Percentiles rank a stretch among this genome's conserved stretches.
phyloP scores from a whole-genome alignment of 1,140 invertebrate species.

The Aphaenogaster rudis region DNA sequence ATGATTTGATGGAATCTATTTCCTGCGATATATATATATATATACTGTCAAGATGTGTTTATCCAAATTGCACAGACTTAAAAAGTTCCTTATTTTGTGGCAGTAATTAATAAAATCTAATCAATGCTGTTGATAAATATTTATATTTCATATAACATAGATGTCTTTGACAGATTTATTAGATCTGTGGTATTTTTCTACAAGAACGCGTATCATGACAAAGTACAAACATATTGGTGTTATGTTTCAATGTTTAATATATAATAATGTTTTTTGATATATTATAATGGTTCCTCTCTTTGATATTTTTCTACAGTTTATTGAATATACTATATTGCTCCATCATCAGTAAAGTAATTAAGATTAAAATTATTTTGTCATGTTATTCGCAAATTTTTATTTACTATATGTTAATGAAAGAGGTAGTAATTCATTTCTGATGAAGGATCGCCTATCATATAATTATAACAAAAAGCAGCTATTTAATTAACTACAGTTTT shows the following conservation, averaged over 20 bases:
- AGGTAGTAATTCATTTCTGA: neutral
- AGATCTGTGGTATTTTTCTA: conserved; percentile 37
- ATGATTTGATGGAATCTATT: conserved; percentile 46
- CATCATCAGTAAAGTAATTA: neutral
- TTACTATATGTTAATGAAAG: neutral
- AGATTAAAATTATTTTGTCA: conserved; percentile 11
- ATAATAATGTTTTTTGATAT: conserved; percentile 37
- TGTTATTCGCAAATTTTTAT: conserved; percentile 4
- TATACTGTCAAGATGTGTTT: conserved; percentile 21
- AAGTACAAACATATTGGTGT: conserved; percentile 67
- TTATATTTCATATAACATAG: conserved; percentile 66
- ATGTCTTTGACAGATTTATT: conserved; percentile 65
- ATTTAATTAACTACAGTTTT: conserved; percentile 39
- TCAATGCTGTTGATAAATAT: conserved; percentile 52
- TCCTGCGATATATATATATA: conserved; percentile 4
- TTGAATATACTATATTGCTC: neutral
- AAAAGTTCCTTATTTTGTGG: conserved; percentile 25
- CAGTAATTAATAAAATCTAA: conserved; percentile 68
- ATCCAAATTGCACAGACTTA: neutral
- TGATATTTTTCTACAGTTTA: conserved; percentile 15
- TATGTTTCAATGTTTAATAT: neutral
- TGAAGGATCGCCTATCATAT: neutral
- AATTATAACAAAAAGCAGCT: conserved; percentile 37
- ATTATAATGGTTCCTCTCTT: conserved; percentile 61
- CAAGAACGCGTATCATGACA: conserved; percentile 43